Base-by-base conservation (phyloP, 2,888 invertebrate species). In the Latheticus oryzae region DNA sequence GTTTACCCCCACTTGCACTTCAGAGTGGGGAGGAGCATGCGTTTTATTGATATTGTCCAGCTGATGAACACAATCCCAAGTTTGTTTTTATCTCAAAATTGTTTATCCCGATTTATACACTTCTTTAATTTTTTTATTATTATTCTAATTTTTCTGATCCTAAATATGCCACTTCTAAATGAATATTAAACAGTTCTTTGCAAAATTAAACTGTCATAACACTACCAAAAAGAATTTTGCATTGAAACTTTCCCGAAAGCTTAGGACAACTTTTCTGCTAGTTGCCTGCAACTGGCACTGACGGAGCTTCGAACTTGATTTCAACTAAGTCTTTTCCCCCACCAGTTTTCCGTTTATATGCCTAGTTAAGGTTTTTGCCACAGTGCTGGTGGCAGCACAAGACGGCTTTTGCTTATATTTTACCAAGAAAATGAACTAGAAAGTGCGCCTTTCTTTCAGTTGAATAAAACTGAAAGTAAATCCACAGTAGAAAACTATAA, bases 1-100 rank as follows among this genome's bases (percentile, higher is more conserved):
- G 78, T 76, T 76, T 61, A 66, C 70, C 74, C 75, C 72, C 68
- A 69, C 67, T 61, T 30, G 33, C 16, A 30, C 19, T 35, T 45
- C 28, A 62, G 65, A 68, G 69, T 61, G 69, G 64, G 66, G 70
- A 61, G 66, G 58, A 62, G 61, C 71, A 68, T 76, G 77, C 75
- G 76, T 73, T 58, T 59, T 53, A 19, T 37, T 53, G 33, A 61
- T 58, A 61, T 54, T 61, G 58, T 56, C 59, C 76, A 76, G 75
- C 75, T 76, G 76, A 76, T 76, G 66, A 60, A 53, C 61, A 66
- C 67, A 16, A 11, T 9, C 17, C 24, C 24, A 24, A 11, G 16
- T 9, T n/a, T 19, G 16, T 37, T 15, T 19, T 37, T 7, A 9
- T 9, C 12, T 8, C 11, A 7, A 1, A 12, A 11, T 32, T 32